Conservation (phyloP, 2,797 vertebrate species). For the Sitta carolinensis region DNA sequence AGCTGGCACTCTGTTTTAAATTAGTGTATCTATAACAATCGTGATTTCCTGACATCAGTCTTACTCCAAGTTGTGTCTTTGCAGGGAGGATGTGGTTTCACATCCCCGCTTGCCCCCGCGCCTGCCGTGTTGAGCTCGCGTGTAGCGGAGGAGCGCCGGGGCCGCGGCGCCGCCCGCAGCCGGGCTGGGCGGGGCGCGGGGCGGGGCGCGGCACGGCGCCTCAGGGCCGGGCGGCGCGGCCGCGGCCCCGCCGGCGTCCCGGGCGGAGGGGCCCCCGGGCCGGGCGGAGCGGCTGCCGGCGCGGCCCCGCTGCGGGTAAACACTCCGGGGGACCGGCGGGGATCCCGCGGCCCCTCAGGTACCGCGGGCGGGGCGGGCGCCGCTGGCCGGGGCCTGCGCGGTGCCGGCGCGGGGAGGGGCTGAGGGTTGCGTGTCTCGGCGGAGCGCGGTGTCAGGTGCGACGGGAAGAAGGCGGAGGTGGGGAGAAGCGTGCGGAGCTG, state of each 20-base stretch:
- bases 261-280: too few relatives aligned
- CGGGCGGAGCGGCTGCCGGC: neutral
- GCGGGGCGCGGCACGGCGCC: neutral
- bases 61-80: too few relatives aligned
- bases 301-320: neutral
- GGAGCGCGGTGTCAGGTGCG: neutral
- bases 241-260: too few relatives aligned
- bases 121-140: fast-evolving
- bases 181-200: neutral
- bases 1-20: fast-evolving
- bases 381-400: neutral
- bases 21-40: fast-evolving
- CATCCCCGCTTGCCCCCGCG: fast-evolving
- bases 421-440: neutral
- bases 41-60: fast-evolving
- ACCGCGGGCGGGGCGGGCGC: neutral
- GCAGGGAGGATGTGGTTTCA: fast-evolving
- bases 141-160: too few relatives aligned
- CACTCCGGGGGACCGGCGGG: too few relatives aligned
- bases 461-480: neutral
- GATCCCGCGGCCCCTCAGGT: neutral
- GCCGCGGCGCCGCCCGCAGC: too few relatives aligned
- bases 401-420: neutral
- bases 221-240: neutral
- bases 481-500: neutral